Evolutionary conservation across 2,113 vertebrate genomes (phyloP).

Genomic region (Fregetta grallaria): DNA sequence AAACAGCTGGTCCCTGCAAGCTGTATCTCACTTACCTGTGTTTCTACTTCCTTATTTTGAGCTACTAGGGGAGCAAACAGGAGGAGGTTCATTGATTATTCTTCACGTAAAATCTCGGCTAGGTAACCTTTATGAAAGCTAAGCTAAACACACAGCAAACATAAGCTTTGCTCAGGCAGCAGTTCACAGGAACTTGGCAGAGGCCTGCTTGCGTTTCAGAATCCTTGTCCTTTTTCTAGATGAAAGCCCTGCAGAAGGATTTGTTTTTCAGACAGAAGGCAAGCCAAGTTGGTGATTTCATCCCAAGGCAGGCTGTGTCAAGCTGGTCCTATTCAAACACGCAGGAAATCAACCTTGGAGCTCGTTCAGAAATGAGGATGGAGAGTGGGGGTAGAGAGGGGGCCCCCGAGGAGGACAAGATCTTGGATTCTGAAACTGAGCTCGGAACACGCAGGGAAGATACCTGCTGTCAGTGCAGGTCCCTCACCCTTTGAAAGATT

Average conservation of each 20-base stretch:
- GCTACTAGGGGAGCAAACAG: background rate
- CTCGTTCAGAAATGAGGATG: constrained; percentile 17
- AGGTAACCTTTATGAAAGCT: background rate
- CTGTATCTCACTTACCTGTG: rapidly evolving
- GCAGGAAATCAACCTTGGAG: constrained; percentile 70
- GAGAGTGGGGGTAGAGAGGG: constrained; percentile 26
- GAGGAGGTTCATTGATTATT: background rate
- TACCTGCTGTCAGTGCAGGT: background rate
- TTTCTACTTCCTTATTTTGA: background rate
- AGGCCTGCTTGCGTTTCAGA: constrained; percentile 29
- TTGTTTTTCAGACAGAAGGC: constrained; percentile 65
- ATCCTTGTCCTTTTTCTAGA: constrained; percentile 56
- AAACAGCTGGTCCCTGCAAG: background rate
- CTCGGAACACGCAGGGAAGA: background rate
- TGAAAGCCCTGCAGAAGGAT: constrained; percentile 67
- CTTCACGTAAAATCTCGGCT: background rate
- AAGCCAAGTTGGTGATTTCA: constrained; percentile 74
- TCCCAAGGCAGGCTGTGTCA: constrained; percentile 70
- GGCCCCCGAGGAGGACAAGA: constrained; percentile 30
- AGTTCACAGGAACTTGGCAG: constrained; percentile 51
- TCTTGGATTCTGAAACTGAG: background rate
- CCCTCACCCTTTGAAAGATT: background rate
- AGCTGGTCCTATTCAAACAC: constrained; percentile 68
- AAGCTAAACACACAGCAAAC: background rate
- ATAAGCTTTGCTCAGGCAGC: constrained; percentile 2